Base-by-base conservation (phyloP, 2,888 invertebrate genomes). In the Microctonus brassicae region DNA sequence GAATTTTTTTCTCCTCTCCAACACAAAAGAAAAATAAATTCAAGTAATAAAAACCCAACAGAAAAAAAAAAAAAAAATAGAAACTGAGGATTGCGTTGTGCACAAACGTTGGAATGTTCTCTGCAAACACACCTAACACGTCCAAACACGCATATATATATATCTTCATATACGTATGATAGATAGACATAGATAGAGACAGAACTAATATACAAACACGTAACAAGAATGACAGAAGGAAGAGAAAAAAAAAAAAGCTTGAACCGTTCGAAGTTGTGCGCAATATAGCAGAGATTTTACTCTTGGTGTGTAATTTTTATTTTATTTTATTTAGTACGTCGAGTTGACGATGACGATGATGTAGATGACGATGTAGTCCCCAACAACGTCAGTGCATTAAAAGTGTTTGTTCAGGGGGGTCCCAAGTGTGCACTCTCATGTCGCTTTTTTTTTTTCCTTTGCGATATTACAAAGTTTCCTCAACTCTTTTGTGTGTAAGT, bases 71-170 rank as follows among this genome's bases (percentile, higher is more conserved):
- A 47, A 17, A 47, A 47, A 47, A 17, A 17, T 5, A 17, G 7
- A 47, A 47, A 17, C 47, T 6, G 17, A 47, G 47, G 7, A 47
- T 47, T 47, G 20, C 47, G 47, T 47, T 47, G 47, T 47, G 47
- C 17, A 47, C 47, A 70, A 75, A 7, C 29, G 29, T 29, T 78
- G 84, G 84, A 84, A 84, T 84, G 82, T 79, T 79, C 76, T 82
- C 80, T 76, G 81, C 81, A 83, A 84, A 84, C 80, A 83, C 76
- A 78, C 76, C 80, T 77, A 80, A 80, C 74, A 47, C 47, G 17
- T 17, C 17, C 47, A 47, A n/a, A 47, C 47, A 47, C 71, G 20
- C 39, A 47, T 9, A 47, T 17, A 7, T 17, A 36, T 10, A 36
- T 10, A 36, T 10, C 1, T 6, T 17, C 20, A 47, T 17, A 17